Evolutionary conservation across 2,113 vertebrate genomes (phyloP).

Genomic region (Grus americana): DNA sequence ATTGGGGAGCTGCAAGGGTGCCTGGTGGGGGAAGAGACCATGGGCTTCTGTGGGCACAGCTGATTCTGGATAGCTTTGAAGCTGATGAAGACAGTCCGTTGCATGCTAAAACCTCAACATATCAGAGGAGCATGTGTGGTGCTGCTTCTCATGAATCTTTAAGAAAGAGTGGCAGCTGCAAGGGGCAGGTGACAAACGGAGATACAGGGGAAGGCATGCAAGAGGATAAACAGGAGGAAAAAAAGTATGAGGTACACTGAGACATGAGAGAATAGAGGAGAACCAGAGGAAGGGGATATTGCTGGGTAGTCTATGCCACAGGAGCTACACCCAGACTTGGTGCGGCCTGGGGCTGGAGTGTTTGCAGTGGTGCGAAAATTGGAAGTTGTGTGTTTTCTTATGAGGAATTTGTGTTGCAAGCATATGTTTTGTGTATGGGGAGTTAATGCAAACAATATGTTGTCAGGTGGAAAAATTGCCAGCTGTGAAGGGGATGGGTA

Average conservation of each 20-base stretch:
- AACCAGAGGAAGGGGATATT: not conserved
- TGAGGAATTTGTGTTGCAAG: not conserved
- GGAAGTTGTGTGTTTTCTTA: not conserved
- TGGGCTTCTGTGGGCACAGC: not conserved
- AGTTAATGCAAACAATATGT: not conserved
- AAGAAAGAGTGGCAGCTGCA: not conserved
- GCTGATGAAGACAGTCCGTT: not conserved
- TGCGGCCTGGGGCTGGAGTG: not conserved
- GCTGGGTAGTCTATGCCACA: accelerated
- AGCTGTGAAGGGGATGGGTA: accelerated
- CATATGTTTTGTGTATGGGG: not conserved
- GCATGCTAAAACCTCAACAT: not conserved
- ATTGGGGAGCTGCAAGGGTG: not conserved
- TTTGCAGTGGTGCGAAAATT: not conserved
- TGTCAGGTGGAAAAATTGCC: not conserved
- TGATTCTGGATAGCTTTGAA: not conserved
- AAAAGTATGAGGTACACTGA: not conserved
- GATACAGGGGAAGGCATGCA: accelerated
- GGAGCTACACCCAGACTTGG: not conserved
- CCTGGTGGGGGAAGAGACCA: not conserved
- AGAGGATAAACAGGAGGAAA: not conserved
- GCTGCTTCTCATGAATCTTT: not conserved
- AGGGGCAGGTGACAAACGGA: not conserved
- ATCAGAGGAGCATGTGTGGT: not conserved
- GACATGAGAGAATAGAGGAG: not conserved